A percentile compares a stretch with the other conserved stretches of the same genome.
These are phyloP conservation scores for Sialia sialis DNA, from an alignment of 2,113 vertebrate genomes.

Conservation along the genomic window DNA sequence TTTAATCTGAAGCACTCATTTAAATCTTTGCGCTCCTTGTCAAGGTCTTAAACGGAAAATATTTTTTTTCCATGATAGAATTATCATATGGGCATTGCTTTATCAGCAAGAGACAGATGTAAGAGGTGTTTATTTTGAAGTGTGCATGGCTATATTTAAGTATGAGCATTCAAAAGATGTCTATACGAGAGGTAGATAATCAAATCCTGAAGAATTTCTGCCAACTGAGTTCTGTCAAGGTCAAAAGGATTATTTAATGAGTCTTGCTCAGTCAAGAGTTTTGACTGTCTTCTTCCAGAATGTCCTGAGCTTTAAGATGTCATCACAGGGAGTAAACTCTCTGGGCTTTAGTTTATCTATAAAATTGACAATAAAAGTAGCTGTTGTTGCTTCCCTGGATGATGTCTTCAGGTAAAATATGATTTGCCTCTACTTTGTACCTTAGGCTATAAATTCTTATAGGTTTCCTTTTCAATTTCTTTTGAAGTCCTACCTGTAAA, in stretches of 20 bases:
- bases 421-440: neutral
- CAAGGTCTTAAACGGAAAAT: neutral
- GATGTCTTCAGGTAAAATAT: neutral
- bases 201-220: constrained; percentile 6
- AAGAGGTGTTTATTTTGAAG: neutral
- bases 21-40: neutral
- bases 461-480: neutral
- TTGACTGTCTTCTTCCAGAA: neutral
- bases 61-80: neutral
- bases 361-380: neutral
- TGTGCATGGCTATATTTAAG: neutral
- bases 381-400: neutral
- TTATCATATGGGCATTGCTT: neutral
- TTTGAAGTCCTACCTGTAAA: neutral
- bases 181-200: neutral
- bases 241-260: neutral
- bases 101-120: neutral
- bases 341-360: neutral
- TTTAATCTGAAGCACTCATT: neutral
- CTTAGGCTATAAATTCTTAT: neutral
- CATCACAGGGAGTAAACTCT: neutral
- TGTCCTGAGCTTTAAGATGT: neutral
- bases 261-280: neutral
- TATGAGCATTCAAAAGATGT: neutral
- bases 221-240: neutral